A percentile compares a stretch with the other conserved stretches of the same genome.
Conservation (phyloP, 2,888 invertebrate species). For the Eristalis pertinax region DNA sequence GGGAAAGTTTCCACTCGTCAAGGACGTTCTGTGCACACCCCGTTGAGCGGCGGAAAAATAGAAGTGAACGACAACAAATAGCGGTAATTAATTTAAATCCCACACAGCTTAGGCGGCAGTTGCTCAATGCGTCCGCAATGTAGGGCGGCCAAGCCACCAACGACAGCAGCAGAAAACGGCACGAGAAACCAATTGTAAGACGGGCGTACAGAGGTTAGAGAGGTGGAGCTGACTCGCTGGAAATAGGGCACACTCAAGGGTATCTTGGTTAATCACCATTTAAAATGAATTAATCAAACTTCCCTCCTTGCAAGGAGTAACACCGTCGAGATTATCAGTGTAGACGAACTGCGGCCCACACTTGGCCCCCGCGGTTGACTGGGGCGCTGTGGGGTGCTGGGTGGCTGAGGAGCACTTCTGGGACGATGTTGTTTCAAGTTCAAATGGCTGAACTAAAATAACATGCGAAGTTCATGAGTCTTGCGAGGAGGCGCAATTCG, state of each 20-base stretch:
- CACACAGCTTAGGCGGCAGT: conserved; percentile 3
- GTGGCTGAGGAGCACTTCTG: background rate
- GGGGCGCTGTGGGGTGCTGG: no score
- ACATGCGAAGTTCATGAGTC: background rate
- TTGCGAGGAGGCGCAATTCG: background rate
- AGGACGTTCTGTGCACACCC: conserved; percentile 1
- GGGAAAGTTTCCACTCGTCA: background rate
- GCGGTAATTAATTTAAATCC: conserved; percentile 31
- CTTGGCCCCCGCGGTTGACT: no score
- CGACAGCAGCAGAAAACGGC: no score
- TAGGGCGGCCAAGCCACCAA: background rate
- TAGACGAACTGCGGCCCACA: background rate
- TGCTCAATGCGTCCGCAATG: background rate
- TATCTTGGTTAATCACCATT: conserved; percentile 28
- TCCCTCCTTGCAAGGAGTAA: conserved; percentile 9
- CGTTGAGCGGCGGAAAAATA: conserved; percentile 26
- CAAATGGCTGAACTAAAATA: conserved; percentile 46
- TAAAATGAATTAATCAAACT: conserved; percentile 43
- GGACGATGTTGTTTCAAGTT: conserved; percentile 17
- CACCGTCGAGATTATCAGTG: conserved; percentile 12
- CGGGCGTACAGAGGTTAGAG: background rate
- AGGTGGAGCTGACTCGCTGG: background rate
- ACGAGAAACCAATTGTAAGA: background rate
- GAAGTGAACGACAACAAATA: conserved; percentile 31
- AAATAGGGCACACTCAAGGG: conserved; percentile 6